These are phyloP conservation scores for Ennomos fuscantarius DNA, from an alignment of 2,888 invertebrate species.

Conservation along the genomic window DNA sequence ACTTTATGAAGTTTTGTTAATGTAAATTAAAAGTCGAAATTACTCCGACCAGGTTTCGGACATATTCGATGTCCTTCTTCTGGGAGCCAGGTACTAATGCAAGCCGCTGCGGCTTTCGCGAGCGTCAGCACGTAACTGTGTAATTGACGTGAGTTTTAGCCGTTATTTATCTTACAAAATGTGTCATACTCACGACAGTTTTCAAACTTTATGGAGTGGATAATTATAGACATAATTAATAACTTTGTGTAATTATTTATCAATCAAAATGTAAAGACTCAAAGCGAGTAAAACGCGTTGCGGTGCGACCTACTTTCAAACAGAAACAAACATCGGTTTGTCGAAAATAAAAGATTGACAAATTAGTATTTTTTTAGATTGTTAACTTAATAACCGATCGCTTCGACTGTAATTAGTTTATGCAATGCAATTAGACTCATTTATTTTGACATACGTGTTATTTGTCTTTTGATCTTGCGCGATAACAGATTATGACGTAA, in stretches of 20 bases:
- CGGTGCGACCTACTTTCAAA: conserved; percentile 13
- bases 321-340: conserved; percentile 1
- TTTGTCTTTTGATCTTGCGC: conserved; percentile 21
- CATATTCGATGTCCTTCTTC: no score
- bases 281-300: not conserved
- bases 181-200: no score
- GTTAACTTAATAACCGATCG: conserved; percentile 42
- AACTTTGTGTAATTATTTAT: not conserved
- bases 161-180: no score
- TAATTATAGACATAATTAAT: no score
- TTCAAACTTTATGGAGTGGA: no score
- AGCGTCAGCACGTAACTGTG: no score
- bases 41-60: no score
- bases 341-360: conserved; percentile 3
- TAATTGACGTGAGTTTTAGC: no score
- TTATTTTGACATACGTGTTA: conserved; percentile 28
- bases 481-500: conserved; percentile 14
- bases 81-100: no score
- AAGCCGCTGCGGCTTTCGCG: no score
- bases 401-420: conserved; percentile 37
- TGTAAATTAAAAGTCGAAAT: no score
- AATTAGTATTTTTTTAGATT: conserved; percentile 27
- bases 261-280: not conserved
- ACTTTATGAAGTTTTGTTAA: no score
- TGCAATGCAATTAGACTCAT: conserved; percentile 37